These are phyloP conservation scores for Agapornis canus DNA, from an alignment of 2,797 vertebrate genomes.

Conservation along the genomic window DNA sequence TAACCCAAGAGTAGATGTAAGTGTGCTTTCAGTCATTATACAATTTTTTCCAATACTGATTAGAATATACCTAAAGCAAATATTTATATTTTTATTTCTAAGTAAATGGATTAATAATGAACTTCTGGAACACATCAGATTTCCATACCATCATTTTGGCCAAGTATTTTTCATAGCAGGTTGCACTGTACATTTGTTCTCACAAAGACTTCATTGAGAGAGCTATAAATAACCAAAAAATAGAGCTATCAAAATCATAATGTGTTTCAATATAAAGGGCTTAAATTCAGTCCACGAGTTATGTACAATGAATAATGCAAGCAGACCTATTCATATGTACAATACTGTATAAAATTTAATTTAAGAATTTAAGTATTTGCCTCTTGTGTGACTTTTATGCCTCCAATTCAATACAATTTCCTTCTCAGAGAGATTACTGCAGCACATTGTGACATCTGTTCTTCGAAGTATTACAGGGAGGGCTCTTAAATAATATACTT, in stretches of 20 bases:
- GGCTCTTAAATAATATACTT: conserved; percentile 12
- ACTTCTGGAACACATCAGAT: neutral
- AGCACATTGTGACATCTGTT: conserved; percentile 21
- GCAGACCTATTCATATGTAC: neutral
- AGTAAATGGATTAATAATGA: neutral
- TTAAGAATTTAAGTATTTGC: conserved; percentile 25
- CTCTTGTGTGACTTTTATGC: conserved; percentile 12
- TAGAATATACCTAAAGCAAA: rapidly evolving
- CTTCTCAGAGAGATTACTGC: conserved; percentile 14
- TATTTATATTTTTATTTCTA: neutral
- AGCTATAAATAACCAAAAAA: neutral
- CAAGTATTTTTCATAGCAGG: neutral
- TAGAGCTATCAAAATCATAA: neutral
- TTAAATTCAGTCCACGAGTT: conserved; percentile 20
- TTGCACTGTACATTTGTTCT: neutral
- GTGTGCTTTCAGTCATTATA: neutral
- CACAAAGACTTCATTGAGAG: neutral
- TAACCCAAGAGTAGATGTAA: neutral
- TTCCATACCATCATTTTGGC: neutral
- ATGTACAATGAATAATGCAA: conserved; percentile 34
- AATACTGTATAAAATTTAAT: conserved; percentile 40
- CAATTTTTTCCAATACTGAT: neutral
- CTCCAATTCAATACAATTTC: conserved; percentile 31
- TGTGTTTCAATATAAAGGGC: neutral
- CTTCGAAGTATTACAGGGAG: conserved; percentile 16